A percentile compares a stretch with the other conserved stretches of the same genome.
Evolutionary conservation across 2,888 invertebrate species (phyloP).

Genomic region (Zygaena filipendulae): DNA sequence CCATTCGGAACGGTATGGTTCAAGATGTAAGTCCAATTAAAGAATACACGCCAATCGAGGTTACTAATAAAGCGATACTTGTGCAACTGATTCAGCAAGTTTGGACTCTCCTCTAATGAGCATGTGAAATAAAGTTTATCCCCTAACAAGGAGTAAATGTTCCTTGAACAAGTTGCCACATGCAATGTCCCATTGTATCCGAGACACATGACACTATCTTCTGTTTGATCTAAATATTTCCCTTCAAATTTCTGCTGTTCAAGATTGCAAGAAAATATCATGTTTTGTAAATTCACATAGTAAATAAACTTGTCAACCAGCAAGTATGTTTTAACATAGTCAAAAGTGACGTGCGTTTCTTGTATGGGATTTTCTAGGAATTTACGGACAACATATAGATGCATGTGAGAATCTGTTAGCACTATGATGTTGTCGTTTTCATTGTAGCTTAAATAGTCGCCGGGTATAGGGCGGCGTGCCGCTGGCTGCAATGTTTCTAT

Average conservation of each 20-base stretch:
- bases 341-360: constrained; percentile 21
- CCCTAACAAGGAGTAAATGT: constrained; percentile 26
- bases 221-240: constrained; percentile 14
- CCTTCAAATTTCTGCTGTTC: constrained; percentile 14
- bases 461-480: constrained; percentile 21
- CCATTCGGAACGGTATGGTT: constrained; percentile 31
- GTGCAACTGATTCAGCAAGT: constrained; percentile 25
- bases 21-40: constrained; percentile 35
- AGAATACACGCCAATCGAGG: constrained; percentile 40
- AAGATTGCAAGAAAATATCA: constrained; percentile 26
- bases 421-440: constrained; percentile 31
- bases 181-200: constrained; percentile 26
- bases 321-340: constrained; percentile 30
- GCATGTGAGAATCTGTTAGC: constrained; percentile 23
- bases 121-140: constrained; percentile 20
- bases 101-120: constrained; percentile 21
- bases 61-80: constrained; percentile 37
- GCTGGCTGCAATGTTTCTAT: constrained; percentile 24
- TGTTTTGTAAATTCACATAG: constrained; percentile 29
- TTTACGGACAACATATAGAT: constrained; percentile 30
- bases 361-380: constrained; percentile 11
- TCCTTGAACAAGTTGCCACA: constrained; percentile 29
- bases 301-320: constrained; percentile 25
- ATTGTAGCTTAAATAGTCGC: constrained; percentile 31
- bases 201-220: constrained; percentile 29